Evolutionary conservation across 1,140 invertebrate genomes (phyloP).

Genomic region (Camponotus pennsylvanicus): DNA sequence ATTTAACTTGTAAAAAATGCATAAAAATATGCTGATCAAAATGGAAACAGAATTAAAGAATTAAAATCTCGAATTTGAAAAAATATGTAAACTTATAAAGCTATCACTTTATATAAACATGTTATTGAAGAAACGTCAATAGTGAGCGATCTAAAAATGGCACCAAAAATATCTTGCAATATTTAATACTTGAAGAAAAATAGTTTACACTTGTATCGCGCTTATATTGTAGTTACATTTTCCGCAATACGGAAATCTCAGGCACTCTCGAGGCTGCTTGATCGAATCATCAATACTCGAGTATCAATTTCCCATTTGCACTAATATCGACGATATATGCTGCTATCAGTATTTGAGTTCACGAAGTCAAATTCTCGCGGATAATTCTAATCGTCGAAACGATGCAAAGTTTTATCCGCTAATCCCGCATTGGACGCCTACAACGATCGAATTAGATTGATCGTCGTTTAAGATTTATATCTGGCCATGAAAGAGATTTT

Average conservation of each 20-base stretch:
- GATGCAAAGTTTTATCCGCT: conserved; percentile 57
- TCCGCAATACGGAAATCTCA: conserved; percentile 45
- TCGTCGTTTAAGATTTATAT: conserved; percentile 57
- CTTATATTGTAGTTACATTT: conserved; percentile 10
- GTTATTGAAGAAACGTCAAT: background rate
- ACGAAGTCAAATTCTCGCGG: conserved; percentile 49
- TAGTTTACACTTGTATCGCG: background rate
- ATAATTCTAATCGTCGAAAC: conserved; percentile 64
- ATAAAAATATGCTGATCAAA: background rate
- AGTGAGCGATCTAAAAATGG: background rate
- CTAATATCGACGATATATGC: conserved; percentile 14
- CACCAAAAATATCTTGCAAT: background rate
- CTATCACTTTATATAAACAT: background rate
- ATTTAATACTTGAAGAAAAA: background rate
- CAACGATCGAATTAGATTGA: conserved; percentile 66
- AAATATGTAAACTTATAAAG: background rate
- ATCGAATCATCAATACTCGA: background rate
- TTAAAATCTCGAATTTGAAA: background rate
- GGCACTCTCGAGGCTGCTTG: conserved; percentile 6
- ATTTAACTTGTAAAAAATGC: background rate
- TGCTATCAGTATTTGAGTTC: background rate
- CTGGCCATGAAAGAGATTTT: conserved; percentile 19
- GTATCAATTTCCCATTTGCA: conserved; percentile 24
- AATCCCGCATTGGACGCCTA: conserved; percentile 47
- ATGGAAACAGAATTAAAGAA: background rate